A percentile compares a stretch with the other conserved stretches of the same genome.
Conservation (phyloP, 1,140 invertebrate species). For the Pogonomyrmex barbatus region DNA sequence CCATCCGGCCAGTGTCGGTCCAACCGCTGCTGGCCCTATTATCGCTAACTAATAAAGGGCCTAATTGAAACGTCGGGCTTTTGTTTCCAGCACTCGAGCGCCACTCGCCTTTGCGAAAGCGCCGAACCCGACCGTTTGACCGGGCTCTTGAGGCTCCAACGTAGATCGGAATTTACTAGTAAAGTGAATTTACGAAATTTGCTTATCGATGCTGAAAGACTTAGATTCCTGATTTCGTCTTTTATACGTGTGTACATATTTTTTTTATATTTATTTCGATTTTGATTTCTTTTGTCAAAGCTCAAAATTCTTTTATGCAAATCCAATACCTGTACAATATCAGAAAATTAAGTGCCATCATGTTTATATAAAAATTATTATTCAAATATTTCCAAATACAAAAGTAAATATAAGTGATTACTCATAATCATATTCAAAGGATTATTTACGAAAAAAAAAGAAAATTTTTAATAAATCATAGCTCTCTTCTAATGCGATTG, state of each 20-base stretch:
- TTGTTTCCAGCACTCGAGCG: conserved; percentile 79
- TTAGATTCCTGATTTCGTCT: background rate
- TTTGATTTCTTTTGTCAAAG: background rate
- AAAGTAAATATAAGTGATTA: background rate
- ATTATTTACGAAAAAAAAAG: background rate
- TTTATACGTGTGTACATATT: background rate
- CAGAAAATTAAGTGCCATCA: background rate
- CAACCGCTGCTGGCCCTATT: conserved; percentile 81
- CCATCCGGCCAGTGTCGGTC: conserved; percentile 64
- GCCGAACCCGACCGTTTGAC: conserved; percentile 61
- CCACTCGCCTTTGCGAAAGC: conserved; percentile 62
- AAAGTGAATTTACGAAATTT: conserved; percentile 28
- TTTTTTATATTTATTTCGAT: background rate
- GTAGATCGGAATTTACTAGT: conserved; percentile 21
- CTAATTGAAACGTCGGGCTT: conserved; percentile 85
- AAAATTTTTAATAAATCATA: background rate
- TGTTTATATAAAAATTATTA: background rate
- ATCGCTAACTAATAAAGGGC: conserved; percentile 85
- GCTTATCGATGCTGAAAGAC: background rate
- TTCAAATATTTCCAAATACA: background rate
- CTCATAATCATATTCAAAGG: background rate
- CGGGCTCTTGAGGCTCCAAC: conserved; percentile 26
- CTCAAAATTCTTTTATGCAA: background rate
- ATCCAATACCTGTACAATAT: background rate
- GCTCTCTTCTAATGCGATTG: background rate